Evolutionary conservation across 2,113 vertebrate genomes (phyloP).

Genomic region (Myotis lucifugus): DNA sequence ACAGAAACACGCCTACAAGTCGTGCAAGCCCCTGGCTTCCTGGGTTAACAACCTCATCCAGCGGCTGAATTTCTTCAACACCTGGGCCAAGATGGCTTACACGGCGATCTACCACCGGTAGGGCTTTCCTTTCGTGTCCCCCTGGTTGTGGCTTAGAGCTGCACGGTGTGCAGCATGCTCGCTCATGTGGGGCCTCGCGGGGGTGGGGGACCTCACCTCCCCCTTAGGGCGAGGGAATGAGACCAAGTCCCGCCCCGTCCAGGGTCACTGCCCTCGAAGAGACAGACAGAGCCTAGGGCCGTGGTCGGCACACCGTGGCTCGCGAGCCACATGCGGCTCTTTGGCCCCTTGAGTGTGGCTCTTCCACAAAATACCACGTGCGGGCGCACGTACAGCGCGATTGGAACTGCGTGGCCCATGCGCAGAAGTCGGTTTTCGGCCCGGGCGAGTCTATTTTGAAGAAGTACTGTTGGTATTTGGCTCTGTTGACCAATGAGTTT

Average conservation of each 20-base stretch:
- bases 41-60: constrained; percentile 81
- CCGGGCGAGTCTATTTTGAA: too few relatives aligned
- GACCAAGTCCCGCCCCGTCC: not conserved
- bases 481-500: too few relatives aligned
- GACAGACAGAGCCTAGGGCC: not conserved
- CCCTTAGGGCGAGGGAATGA: not conserved
- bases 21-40: constrained; percentile 75
- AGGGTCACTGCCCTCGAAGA: not conserved
- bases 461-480: too few relatives aligned
- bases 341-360: too few relatives aligned
- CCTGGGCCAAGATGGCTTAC: constrained; percentile 77
- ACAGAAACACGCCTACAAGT: constrained; percentile 79
- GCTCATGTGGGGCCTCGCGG: not conserved
- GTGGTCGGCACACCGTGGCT: too few relatives aligned
- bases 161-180: not conserved
- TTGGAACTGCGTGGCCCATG: too few relatives aligned
- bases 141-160: not conserved
- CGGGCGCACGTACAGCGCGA: too few relatives aligned
- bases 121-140: rapidly evolving
- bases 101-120: constrained; percentile 71
- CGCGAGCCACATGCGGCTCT: too few relatives aligned
- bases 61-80: constrained; percentile 80
- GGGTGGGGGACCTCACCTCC: not conserved
- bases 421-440: too few relatives aligned
- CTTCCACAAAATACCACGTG: too few relatives aligned